Evolutionary conservation across 53 echinoderm and acorn worm species (phyloP).

Genomic region (Astropecten irregularis): DNA sequence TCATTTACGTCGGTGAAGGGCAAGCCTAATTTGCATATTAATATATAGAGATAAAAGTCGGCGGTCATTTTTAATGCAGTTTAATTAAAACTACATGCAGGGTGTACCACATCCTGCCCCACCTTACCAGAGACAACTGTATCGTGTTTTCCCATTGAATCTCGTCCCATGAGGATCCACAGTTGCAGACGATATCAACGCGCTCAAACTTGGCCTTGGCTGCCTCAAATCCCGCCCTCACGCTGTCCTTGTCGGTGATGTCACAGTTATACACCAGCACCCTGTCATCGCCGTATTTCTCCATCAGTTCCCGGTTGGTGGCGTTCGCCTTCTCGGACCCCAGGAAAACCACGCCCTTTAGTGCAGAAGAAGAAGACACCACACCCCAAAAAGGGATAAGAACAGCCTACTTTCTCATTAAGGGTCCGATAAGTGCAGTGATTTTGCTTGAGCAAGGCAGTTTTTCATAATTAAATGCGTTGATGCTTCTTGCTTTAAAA

Average conservation of each 20-base stretch:
- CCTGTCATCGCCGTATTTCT: conserved; percentile 28
- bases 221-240: conserved; percentile 33
- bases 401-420: no score
- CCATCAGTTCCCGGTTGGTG: conserved; percentile 6
- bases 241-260: conserved; percentile 37
- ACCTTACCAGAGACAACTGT: conserved; percentile 47
- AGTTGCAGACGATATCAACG: conserved; percentile 38
- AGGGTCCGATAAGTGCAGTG: no score
- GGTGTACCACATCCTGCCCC: no score
- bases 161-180: conserved; percentile 42
- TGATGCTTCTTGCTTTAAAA: no score
- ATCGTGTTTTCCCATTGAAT: conserved; percentile 47
- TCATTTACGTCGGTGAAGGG: no score
- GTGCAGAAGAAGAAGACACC: not conserved
- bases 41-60: no score
- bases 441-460: no score
- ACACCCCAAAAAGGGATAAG: no score
- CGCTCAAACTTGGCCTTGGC: conserved; percentile 16
- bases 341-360: conserved; percentile 33
- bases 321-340: conserved; percentile 35
- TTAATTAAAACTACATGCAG: no score
- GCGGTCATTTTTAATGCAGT: no score
- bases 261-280: conserved; percentile 40
- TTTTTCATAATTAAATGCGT: no score
- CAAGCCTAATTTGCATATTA: no score